These are phyloP conservation scores for Euura saliciscinereae DNA, from an alignment of 1,140 invertebrate species.

Conservation along the genomic window DNA sequence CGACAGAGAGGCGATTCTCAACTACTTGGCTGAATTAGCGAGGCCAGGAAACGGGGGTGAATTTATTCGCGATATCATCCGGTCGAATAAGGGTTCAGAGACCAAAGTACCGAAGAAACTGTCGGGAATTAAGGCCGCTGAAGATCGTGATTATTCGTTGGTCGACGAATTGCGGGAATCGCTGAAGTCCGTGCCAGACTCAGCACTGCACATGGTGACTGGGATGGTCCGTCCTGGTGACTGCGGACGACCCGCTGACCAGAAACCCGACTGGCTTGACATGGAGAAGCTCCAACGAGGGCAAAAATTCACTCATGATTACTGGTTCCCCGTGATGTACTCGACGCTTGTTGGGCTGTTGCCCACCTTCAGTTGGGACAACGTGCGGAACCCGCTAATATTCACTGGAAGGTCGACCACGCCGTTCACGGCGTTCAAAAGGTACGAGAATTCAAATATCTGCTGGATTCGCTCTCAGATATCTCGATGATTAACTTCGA, in stretches of 20 bases:
- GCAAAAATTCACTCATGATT: slow-evolving; percentile 64
- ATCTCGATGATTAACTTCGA: slow-evolving; percentile 11
- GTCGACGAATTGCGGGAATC: not conserved
- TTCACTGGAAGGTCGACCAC: slow-evolving; percentile 66
- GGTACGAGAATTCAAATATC: slow-evolving; percentile 65
- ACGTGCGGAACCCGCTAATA: slow-evolving; percentile 66
- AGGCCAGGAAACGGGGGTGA: not conserved
- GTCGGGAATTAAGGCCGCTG: too few species aligned
- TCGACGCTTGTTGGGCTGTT: slow-evolving; percentile 68
- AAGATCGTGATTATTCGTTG: not conserved
- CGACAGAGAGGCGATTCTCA: slow-evolving; percentile 1
- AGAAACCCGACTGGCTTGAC: not conserved
- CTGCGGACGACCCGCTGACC: not conserved
- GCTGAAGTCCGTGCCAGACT: not conserved
- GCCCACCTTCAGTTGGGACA: slow-evolving; percentile 65
- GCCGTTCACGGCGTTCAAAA: slow-evolving; percentile 65
- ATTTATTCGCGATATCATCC: too few species aligned
- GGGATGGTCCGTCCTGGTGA: not conserved
- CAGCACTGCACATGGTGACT: not conserved
- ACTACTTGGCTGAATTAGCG: not conserved
- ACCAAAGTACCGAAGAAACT: too few species aligned
- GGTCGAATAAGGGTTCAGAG: too few species aligned
- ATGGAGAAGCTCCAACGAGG: slow-evolving; percentile 57
- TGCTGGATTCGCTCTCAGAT: not conserved
- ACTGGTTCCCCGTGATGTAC: slow-evolving; percentile 64